Evolutionary conservation across 2,113 vertebrate genomes (phyloP), one percentile per base, ranked within the genome.

Genomic region (Suncus etruscus): DNA sequence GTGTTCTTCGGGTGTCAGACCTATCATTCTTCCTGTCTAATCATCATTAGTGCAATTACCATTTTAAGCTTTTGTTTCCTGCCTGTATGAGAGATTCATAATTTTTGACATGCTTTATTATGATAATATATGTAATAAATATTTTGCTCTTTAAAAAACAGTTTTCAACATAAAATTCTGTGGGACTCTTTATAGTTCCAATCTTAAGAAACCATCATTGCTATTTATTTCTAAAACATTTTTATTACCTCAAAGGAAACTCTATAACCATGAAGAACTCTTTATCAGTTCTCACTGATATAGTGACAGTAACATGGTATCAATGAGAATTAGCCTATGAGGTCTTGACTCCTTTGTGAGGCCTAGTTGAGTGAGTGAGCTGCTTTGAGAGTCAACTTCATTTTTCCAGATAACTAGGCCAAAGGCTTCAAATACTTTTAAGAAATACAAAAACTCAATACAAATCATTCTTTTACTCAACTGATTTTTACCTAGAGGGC

Each of bases 81-180:
- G 3, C 3, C 15, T 14, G 61, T 83, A 39, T 61, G 29, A 69
- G 24, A 24, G 32, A 66, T 92, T 32, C 8, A 29, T 48, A 69
- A 51, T 48, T 73, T 73, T 48, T 87, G 27, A 77, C 24, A 14
- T 80, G 8, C 51, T 39, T 77, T 81, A 80, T 22, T 72, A 69
- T 47, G 22, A 54, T 73, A 78, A 82, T 73, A 91, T n/a, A n/a
- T 72, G 31, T 18, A 73, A 69, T 3, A 61, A 91, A 58, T 54
- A 25, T 14, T 48, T 78, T 86, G 16, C 32, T 18, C 32, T 54
- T 68, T 87, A 51, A 70, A 11, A 18, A 61, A 54, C 58, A 61
- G 58, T 20, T 7, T 79, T 61, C 63, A 61, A 7, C 8, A 5
- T 88, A 77, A 3, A 16, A 31, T 61, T 66, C 27, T 65, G 31